Evolutionary conservation across 2,888 invertebrate species (phyloP).

Genomic region (Clostera curtula): DNA sequence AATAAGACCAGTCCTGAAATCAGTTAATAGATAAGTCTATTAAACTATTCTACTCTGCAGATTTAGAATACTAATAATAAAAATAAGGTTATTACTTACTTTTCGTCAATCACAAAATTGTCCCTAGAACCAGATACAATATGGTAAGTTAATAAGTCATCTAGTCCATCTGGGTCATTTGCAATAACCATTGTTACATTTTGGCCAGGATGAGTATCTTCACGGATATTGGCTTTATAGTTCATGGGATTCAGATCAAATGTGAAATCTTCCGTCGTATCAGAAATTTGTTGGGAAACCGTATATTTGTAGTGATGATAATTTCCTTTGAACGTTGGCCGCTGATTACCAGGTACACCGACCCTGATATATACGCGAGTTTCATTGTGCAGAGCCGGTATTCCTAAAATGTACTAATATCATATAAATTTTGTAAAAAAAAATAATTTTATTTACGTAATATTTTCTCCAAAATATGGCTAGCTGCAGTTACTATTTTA

Average conservation of each 20-base stretch:
- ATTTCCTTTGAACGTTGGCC: slow-evolving; percentile 86
- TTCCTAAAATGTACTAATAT: slow-evolving; percentile 44
- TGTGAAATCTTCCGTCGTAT: slow-evolving; percentile 52
- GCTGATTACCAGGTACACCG: slow-evolving; percentile 85
- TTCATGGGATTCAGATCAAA: slow-evolving; percentile 79
- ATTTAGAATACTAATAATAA: slow-evolving; percentile 7
- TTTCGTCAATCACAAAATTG: slow-evolving; percentile 83
- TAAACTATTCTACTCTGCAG: neutral
- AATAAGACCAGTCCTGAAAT: slow-evolving; percentile 78
- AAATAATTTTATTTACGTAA: neutral
- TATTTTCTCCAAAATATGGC: neutral
- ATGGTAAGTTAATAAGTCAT: slow-evolving; percentile 79
- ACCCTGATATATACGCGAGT: slow-evolving; percentile 81
- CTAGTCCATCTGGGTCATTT: slow-evolving; percentile 86
- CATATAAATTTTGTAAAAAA: neutral
- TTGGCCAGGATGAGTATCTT: slow-evolving; percentile 80
- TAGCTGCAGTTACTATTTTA: neutral
- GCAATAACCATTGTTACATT: slow-evolving; percentile 83
- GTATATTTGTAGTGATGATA: slow-evolving; percentile 75
- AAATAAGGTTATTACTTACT: slow-evolving; percentile 54
- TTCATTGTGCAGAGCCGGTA: slow-evolving; percentile 79
- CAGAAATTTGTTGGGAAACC: slow-evolving; percentile 40
- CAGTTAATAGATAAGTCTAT: neutral
- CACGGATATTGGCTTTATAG: slow-evolving; percentile 81
- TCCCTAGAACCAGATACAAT: slow-evolving; percentile 84